Base-by-base conservation (phyloP, 2,797 vertebrate genomes). In the Sylvilagus floridanus region DNA sequence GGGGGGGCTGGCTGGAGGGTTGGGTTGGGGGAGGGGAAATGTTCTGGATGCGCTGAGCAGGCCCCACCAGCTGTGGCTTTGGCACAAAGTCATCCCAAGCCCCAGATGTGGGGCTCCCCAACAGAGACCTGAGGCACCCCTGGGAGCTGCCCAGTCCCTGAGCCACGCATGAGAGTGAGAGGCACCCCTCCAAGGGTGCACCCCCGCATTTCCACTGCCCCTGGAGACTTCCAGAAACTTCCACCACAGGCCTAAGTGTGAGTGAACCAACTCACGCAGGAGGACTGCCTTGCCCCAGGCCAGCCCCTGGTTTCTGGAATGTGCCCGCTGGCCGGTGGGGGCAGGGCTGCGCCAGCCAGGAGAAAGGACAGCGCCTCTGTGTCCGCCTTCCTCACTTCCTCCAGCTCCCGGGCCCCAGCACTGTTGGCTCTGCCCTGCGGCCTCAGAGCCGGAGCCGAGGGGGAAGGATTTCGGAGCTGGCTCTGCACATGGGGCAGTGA, bases 171-270 rank as follows among this genome's bases (percentile, higher is more conserved):
- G 19, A 1, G 47, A 57, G 50, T 19, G 62, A 37, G 47, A 5
- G 16, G 4, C 17, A 14, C 17, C n/a, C 57, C 4, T 0, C 9
- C 0, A 0, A 81, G 60, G 26, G n/a, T n/a, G n/a, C n/a, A n/a
- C n/a, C 47, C 37, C 4, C 3, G 16, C 52, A 37, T 37, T 37
- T 37, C 37, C 37, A 37, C 37, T 37, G 37, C 37, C 37, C 37
- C 37, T 0, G 37, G 37, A 37, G 37, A 37, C 37, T 37, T 37
- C 37, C 37, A 37, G 37, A 37, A 37, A 14, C 35, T 1, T 63
- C 62, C 37, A 17, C 77, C 77, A 65, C 10, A 68, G 66, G 52
- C n/a, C 32, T 60, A n/a, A 78, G 7, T 12, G 8, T 5, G 21
- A 79, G 42, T 16, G 54, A 65, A 17, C 12, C 1, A 0, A 9